These are phyloP conservation scores for Mesorhabditis belari DNA, from an alignment of 2,888 invertebrate species.

Conservation along the genomic window DNA sequence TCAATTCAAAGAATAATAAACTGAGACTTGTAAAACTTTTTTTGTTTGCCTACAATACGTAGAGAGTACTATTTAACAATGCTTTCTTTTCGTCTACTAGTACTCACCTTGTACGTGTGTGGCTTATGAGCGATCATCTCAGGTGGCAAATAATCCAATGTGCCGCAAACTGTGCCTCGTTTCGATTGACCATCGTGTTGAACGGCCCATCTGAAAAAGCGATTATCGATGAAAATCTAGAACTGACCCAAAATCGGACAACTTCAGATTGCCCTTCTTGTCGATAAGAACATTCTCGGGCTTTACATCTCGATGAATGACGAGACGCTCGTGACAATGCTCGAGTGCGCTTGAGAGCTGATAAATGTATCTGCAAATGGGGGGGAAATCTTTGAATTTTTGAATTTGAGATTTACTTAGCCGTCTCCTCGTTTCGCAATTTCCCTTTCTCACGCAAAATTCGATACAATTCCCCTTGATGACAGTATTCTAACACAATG, in stretches of 20 bases:
- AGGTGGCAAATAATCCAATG: constrained; percentile 50
- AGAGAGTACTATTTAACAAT: too few relatives aligned
- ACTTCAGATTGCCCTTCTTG: constrained; percentile 44
- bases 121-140: constrained; percentile 79
- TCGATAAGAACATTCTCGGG: constrained; percentile 52
- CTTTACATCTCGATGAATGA: constrained; percentile 53
- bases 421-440: constrained; percentile 27
- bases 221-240: too few relatives aligned
- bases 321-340: constrained; percentile 50
- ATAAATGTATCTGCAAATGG: constrained; percentile 37
- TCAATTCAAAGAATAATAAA: too few relatives aligned
- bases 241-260: too few relatives aligned
- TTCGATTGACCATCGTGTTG: constrained; percentile 38
- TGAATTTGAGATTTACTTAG: too few relatives aligned
- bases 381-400: too few relatives aligned
- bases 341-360: constrained; percentile 49
- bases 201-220: constrained; percentile 55
- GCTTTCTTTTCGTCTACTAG: too few relatives aligned
- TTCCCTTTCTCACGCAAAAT: constrained; percentile 59
- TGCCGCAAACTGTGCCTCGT: constrained; percentile 49
- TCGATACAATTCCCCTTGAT: constrained; percentile 68
- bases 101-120: constrained; percentile 21
- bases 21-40: too few relatives aligned
- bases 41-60: too few relatives aligned
- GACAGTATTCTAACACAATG: constrained; percentile 88